Base-by-base conservation (phyloP, 2,797 vertebrate species). In the Gambelia wislizenii region DNA sequence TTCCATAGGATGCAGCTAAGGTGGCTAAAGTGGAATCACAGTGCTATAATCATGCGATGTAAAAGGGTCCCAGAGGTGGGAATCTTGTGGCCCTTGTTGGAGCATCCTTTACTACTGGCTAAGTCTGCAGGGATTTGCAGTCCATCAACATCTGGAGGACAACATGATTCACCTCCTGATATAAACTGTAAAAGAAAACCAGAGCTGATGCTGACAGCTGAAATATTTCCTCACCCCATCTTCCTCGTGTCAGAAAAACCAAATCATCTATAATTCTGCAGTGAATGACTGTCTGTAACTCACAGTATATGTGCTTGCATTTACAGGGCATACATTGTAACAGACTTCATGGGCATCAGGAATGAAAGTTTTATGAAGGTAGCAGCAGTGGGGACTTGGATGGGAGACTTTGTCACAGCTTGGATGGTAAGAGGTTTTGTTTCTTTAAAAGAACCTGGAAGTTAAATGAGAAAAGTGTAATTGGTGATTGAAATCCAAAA, bases 291-390 rank as follows among this genome's bases (percentile, higher is more conserved):
- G 0, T 84, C 25, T 92, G 0, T 81, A 59, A 86, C 70, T 95
- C 92, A 93, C 61, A 33, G 12, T 87, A 89, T 95, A 70, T 95
- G 78, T 96, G 95, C 93, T 97, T 97, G 91, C 95, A 93, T 97
- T 93, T 93, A 84, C 97, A 99, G 99, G 93, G 96, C 98, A 86
- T 98, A 99, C 95, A 98, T 99, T 97, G 98, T 99, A 96, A 99
- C 98, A 82, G 98, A 99, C 92, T 98, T 98, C 96, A 99, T 99
- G 99, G 99, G 99, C 96, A 99, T 99, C 97, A 98, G 98, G 92
- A 99, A 99, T 95, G 99, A 99, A 97, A 99, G 97, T 96, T 99
- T 99, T 95, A 99, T 99, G 99, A 99, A 99, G 96, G 97, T 99
- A 92, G 99, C 98, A 76, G 99, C 99, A 1, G 98, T 99, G 92